Evolutionary conservation across 1,140 invertebrate genomes (phyloP), one percentile per base, ranked within the genome.

Genomic region (Pristionchus pacificus): DNA sequence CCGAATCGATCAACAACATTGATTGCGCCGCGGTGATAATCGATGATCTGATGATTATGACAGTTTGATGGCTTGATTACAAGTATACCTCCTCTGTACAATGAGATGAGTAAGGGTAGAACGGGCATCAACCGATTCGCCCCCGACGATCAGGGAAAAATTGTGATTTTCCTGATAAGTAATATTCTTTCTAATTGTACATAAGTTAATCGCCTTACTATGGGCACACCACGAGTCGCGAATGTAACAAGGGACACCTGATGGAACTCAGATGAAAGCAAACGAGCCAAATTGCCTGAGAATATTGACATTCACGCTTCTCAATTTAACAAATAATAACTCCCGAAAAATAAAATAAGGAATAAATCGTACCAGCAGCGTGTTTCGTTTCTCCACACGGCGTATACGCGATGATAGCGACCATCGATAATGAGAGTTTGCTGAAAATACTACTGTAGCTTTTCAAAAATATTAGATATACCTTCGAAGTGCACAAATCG

Each of bases 401-500:
- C 25, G 69, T 70, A 58, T 70, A 70, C 2, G 69, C 69, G 27
- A 70, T n/a, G 32, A 70, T 49, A 24, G 62, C 69, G 1, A 70
- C 38, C 14, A 49, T 15, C 24, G 32, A 60, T 3, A 70, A 62
- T 15, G 62, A 58, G 13, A 70, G n/a, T 27, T 13, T 14, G 19
- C 65, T 66, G 30, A n/a, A 66, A 10, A 13, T 27, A 60, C 24
- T 60, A 60, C 24, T 6, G 28, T 66, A 66, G 14, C 25, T 24
- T 10, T 38, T 2, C 33, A 65, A 55, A 13, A 38, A 66, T 3
- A 15, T 19, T 49, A 49, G 38, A 19, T 10, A 19, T 38, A 27
- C 62, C 29, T n/a, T 19, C 63, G 2, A 27, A 63, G 31, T 25
- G 29, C 33, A 6, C 62, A 38, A 29, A 63, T 49, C 14, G 32